Evolutionary conservation across 2,888 invertebrate species (phyloP).

Genomic region (Melolontha melolontha): DNA sequence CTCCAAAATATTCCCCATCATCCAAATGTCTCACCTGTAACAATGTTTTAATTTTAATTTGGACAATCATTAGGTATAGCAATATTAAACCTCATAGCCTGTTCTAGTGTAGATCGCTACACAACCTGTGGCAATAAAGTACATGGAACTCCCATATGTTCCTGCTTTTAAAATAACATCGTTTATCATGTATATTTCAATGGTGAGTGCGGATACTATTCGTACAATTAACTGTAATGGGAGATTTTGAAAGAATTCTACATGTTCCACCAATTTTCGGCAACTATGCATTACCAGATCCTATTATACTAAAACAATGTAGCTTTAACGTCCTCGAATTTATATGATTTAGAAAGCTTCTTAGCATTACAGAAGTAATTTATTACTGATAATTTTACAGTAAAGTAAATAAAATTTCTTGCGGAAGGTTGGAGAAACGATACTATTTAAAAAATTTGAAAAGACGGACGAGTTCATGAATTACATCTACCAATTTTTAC

Average conservation of each 20-base stretch:
- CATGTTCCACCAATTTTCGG: conserved; percentile 69
- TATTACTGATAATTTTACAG: too few species aligned
- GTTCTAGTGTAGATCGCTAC: conserved; percentile 68
- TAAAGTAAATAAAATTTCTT: too few species aligned
- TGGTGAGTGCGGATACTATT: conserved; percentile 67
- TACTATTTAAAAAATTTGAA: too few species aligned
- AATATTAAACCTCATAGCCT: conserved; percentile 62
- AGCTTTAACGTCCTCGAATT: not conserved
- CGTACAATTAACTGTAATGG: conserved; percentile 66
- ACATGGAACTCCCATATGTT: conserved; percentile 69
- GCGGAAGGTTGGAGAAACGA: too few species aligned
- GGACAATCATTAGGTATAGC: not conserved
- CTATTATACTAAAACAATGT: conserved; percentile 50
- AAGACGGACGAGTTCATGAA: too few species aligned
- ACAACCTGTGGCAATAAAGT: conserved; percentile 70
- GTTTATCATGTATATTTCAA: conserved; percentile 68
- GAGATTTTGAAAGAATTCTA: conserved; percentile 68
- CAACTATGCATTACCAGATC: conserved; percentile 70
- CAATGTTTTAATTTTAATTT: not conserved
- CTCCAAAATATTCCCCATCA: conserved; percentile 66
- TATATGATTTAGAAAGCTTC: too few species aligned
- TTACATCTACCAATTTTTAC: too few species aligned
- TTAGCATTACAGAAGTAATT: too few species aligned
- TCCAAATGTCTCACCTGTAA: conserved; percentile 62
- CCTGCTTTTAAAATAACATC: conserved; percentile 69